Percentiles rank a stretch among this genome's conserved stretches.
phyloP scores from a whole-genome alignment of 37 sponge, comb jelly and placozoan genomes.

The Amphimedon queenslandica region DNA sequence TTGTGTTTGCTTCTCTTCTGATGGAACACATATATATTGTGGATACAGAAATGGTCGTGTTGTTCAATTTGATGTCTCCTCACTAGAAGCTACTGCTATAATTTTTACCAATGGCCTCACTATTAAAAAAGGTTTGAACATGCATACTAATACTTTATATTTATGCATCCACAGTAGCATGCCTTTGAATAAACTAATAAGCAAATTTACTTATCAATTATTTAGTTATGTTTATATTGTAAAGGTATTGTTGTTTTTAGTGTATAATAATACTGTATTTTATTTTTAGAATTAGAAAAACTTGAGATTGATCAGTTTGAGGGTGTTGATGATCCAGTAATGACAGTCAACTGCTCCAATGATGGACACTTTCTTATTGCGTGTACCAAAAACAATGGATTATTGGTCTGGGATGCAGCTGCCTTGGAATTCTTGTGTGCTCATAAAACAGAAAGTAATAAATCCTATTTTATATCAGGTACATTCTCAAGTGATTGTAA shows the following conservation, averaged over 20 bases:
- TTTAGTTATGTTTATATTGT: neutral
- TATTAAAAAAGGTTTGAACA: conserved; percentile 4
- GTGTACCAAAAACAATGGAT: neutral
- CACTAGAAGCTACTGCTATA: neutral
- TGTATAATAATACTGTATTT: neutral
- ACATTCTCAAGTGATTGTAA: conserved; percentile 5
- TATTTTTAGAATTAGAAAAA: neutral
- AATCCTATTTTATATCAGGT: neutral
- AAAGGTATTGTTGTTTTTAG: too few species aligned
- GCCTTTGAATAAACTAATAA: neutral
- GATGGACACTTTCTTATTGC: conserved; percentile 28
- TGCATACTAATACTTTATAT: neutral
- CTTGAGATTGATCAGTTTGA: neutral
- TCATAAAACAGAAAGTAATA: neutral
- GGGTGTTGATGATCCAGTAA: conserved; percentile 1
- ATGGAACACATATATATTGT: conserved; percentile 8
- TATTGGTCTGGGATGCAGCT: conserved; percentile 29
- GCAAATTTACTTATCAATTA: neutral
- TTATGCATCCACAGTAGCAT: neutral
- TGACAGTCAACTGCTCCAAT: neutral
- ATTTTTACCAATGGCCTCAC: conserved; percentile 15
- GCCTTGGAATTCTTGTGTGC: neutral
- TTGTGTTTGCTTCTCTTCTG: conserved; percentile 40
- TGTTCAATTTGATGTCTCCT: conserved; percentile 8
- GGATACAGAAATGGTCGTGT: conserved; percentile 24